Evolutionary conservation across 2,888 invertebrate genomes (phyloP).

Genomic region (Nomada goodeniana): DNA sequence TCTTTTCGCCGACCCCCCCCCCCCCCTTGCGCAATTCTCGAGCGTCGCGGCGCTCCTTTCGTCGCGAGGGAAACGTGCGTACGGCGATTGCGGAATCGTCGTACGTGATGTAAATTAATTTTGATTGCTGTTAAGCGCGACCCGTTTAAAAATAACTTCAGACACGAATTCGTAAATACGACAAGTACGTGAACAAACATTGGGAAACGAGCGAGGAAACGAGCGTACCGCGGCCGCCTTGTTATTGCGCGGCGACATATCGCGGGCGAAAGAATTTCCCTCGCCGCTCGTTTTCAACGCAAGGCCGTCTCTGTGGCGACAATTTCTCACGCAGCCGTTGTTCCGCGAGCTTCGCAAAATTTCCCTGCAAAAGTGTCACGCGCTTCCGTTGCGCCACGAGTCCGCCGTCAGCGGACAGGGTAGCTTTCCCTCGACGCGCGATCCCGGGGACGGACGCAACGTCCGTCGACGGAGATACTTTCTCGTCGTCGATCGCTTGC

Average conservation of each 20-base stretch:
- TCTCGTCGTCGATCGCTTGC: slow-evolving; percentile 2
- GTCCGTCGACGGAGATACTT: slow-evolving; percentile 4
- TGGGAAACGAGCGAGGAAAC: slow-evolving; percentile 27
- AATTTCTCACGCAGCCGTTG: too few relatives aligned
- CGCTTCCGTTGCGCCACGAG: too few relatives aligned
- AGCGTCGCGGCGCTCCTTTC: slow-evolving; percentile 38
- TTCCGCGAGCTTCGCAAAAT: neutral
- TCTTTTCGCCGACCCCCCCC: too few relatives aligned
- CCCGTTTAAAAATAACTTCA: slow-evolving; percentile 35
- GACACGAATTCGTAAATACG: slow-evolving; percentile 18
- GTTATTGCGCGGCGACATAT: slow-evolving; percentile 27
- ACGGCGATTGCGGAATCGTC: slow-evolving; percentile 21
- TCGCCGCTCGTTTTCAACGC: neutral
- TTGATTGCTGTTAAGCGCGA: slow-evolving; percentile 38
- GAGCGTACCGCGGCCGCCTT: slow-evolving; percentile 21
- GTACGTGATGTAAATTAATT: neutral
- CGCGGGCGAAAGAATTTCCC: slow-evolving; percentile 17
- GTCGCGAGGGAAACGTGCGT: too few relatives aligned
- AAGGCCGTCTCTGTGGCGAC: too few relatives aligned
- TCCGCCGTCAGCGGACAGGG: too few relatives aligned
- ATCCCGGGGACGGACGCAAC: slow-evolving; percentile 9
- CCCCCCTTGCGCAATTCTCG: slow-evolving; percentile 52
- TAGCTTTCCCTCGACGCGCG: neutral
- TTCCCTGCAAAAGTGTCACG: neutral
- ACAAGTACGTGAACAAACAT: slow-evolving; percentile 45